phyloP scores from a whole-genome alignment of 2,113 vertebrate species.

The Phyllostomus hastatus region DNA sequence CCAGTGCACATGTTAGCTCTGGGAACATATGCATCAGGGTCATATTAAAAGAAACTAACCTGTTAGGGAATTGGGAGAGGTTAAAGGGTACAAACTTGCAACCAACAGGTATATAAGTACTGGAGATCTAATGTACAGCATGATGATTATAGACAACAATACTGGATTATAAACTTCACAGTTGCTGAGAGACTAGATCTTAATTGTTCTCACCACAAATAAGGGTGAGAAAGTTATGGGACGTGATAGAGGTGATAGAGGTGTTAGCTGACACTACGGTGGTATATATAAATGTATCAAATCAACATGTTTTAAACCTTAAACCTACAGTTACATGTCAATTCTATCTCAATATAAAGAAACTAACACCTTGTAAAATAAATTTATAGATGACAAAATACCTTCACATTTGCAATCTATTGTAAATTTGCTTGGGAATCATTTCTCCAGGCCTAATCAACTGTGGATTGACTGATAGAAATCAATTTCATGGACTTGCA shows the following conservation, averaged over 20 bases:
- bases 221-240: background rate
- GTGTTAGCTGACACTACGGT: background rate
- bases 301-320: background rate
- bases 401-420: background rate
- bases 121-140: background rate
- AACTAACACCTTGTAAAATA: background rate
- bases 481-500: background rate
- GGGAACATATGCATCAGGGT: background rate
- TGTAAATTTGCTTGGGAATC: background rate
- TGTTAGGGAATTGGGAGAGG: background rate
- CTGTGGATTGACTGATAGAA: background rate
- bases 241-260: background rate
- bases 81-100: background rate
- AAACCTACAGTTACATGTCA: background rate
- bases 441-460: background rate
- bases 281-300: background rate
- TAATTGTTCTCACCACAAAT: background rate
- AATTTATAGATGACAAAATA: conserved; percentile 10
- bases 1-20: background rate
- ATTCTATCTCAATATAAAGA: background rate
- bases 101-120: background rate
- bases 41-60: background rate
- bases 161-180: background rate
- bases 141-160: background rate
- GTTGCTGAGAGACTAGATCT: background rate